These are phyloP conservation scores for Oreortyx pictus DNA, from an alignment of 2,797 vertebrate genomes.

Conservation along the genomic window DNA sequence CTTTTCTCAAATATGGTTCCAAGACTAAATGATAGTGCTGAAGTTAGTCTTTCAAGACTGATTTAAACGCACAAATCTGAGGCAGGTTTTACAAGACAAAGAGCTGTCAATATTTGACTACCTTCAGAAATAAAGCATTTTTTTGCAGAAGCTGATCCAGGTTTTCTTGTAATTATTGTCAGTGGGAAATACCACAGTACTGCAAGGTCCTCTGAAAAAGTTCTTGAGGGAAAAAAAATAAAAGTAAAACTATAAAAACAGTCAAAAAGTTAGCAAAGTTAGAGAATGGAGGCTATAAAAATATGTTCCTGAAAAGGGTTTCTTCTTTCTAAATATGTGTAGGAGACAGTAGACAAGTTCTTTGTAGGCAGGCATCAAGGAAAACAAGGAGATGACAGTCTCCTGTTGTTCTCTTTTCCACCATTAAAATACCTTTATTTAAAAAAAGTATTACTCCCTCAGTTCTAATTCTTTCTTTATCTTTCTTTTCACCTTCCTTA, in stretches of 20 bases:
- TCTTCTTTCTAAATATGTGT: neutral
- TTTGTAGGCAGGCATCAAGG: constrained; percentile 29
- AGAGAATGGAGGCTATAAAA: neutral
- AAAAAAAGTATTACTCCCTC: neutral
- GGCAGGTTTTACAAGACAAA: neutral
- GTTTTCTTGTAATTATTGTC: neutral
- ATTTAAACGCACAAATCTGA: neutral
- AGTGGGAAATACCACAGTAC: neutral
- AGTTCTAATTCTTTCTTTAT: neutral
- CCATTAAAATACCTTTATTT: neutral
- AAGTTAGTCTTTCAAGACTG: constrained; percentile 1
- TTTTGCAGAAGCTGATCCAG: neutral
- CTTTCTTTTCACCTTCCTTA: neutral
- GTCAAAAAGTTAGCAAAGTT: neutral
- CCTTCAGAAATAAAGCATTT: neutral
- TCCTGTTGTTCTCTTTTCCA: constrained; percentile 6
- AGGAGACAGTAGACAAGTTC: constrained; percentile 45
- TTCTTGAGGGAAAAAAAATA: neutral
- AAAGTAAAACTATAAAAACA: neutral
- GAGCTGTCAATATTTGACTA: neutral
- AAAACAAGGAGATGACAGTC: constrained; percentile 37
- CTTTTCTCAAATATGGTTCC: neutral
- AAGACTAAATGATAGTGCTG: neutral
- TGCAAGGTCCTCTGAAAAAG: neutral
- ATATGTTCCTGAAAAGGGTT: neutral